Base-by-base conservation (phyloP, 2,113 vertebrate species). In the Brachypodius melanocephalos region DNA sequence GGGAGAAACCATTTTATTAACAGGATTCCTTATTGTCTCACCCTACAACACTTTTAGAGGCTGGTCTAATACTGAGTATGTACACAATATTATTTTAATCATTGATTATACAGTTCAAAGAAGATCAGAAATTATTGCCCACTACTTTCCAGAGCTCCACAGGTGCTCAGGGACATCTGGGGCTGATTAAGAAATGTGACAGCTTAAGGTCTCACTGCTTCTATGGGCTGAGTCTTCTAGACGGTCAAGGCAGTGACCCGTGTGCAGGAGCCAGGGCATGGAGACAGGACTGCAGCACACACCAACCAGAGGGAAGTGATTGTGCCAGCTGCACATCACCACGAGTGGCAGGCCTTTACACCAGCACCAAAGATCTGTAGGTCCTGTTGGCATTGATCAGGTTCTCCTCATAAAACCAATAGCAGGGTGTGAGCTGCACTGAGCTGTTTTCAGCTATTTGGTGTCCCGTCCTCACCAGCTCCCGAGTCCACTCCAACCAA, bases 261-360 rank as follows among this genome's bases (percentile, higher is more conserved):
- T 34, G 42, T 62, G 59, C 18, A 20, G 36, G 45, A 63, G 43
- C 32, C 48, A 32, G 38, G 67, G 48, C 42, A 36, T 12, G 0
- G 1, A 59, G 52, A 42, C 0, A 2, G 65, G 28, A 9, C 34
- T 38, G 61, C 51, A 67, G 82, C 36, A 32, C n/a, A 6, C 6
- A 24, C 10, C 8, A 2, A 5, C 5, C 5, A 3, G 24, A 43
- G 43, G 1, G 42, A 40, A 38, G 57, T 0, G 25, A 22, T 5
- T 25, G 45, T 52, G 59, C 8, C 59, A 34, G 25, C 5, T 25
- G 71, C 52, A 36, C 18, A 1, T 26, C 45, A 15, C 25, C 2
- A 0, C 0, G 38, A 9, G 38, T 8, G 26, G 16, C 76, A 59
- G 11, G 6, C 14, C 18, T 36, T 34, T 24, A 24, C 25, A 57